These are phyloP conservation scores for Cacatua alba DNA, from an alignment of 2,113 vertebrate species.

Conservation along the genomic window DNA sequence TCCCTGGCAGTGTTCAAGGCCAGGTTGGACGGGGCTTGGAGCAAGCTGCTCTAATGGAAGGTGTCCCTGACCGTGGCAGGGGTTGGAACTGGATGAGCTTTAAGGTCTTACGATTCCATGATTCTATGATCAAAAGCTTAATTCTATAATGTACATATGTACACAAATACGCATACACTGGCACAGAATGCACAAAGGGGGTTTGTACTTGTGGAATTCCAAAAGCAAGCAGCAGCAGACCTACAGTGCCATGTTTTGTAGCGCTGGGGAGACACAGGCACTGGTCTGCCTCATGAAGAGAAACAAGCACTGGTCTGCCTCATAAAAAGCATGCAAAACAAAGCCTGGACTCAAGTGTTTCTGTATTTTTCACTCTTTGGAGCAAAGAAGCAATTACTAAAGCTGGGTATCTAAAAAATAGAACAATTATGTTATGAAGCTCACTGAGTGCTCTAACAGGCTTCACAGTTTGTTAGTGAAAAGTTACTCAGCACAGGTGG, in stretches of 20 bases:
- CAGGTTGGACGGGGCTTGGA: not conserved
- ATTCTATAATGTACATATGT: not conserved
- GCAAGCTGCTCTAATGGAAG: not conserved
- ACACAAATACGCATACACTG: not conserved
- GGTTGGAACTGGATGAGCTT: not conserved
- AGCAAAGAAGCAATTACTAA: not conserved
- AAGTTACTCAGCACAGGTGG: not conserved
- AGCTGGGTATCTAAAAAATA: not conserved
- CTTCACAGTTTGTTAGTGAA: not conserved
- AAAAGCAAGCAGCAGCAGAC: not conserved
- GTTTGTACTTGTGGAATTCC: not conserved
- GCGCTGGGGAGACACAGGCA: not conserved
- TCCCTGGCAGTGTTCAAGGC: not conserved
- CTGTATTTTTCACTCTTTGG: not conserved
- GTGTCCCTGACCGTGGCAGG: not conserved
- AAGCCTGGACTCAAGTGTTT: not conserved
- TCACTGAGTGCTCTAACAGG: not conserved
- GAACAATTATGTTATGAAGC: not conserved
- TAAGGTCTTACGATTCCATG: not conserved
- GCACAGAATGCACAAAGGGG: not conserved
- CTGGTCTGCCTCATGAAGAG: not conserved
- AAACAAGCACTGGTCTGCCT: not conserved
- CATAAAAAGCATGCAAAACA: not conserved
- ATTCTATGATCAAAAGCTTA: not conserved
- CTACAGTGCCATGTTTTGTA: not conserved